A percentile compares a stretch with the other conserved stretches of the same genome.
These are phyloP conservation scores for Stomorhina lunata DNA, from an alignment of 2,888 invertebrate genomes.

Conservation along the genomic window DNA sequence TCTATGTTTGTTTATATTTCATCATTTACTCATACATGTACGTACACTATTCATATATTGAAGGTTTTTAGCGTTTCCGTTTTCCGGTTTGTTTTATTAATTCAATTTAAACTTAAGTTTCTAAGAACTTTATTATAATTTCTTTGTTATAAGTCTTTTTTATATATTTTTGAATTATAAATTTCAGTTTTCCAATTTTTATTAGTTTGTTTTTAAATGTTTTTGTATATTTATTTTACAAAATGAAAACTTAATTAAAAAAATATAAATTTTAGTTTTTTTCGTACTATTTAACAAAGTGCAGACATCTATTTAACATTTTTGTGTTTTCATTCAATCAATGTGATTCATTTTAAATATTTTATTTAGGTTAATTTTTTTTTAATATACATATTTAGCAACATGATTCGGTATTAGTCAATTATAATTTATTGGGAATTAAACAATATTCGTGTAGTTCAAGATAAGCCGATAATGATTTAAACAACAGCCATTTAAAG, in stretches of 20 bases:
- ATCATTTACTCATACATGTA: constrained; percentile 24
- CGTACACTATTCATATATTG: constrained; percentile 44
- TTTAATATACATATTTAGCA: neutral
- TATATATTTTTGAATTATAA: neutral
- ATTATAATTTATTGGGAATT: too few species aligned
- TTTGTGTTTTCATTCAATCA: constrained; percentile 30
- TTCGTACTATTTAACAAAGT: constrained; percentile 32
- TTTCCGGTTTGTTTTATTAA: constrained; percentile 27
- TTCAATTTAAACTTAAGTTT: neutral
- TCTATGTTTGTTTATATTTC: neutral
- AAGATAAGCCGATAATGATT: too few species aligned
- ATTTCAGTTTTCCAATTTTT: neutral
- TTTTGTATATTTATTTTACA: neutral
- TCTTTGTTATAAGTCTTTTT: neutral
- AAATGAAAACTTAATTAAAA: neutral
- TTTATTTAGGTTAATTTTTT: neutral
- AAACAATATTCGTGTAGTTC: too few species aligned
- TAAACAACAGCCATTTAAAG: too few species aligned
- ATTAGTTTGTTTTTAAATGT: neutral
- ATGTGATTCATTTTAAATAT: constrained; percentile 32
- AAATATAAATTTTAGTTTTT: neutral
- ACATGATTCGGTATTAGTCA: neutral
- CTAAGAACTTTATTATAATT: neutral
- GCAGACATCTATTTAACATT: constrained; percentile 45
- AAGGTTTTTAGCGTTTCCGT: constrained; percentile 25